Evolutionary conservation across 2,888 invertebrate genomes (phyloP).

Genomic region (Clitarchus hookeri): DNA sequence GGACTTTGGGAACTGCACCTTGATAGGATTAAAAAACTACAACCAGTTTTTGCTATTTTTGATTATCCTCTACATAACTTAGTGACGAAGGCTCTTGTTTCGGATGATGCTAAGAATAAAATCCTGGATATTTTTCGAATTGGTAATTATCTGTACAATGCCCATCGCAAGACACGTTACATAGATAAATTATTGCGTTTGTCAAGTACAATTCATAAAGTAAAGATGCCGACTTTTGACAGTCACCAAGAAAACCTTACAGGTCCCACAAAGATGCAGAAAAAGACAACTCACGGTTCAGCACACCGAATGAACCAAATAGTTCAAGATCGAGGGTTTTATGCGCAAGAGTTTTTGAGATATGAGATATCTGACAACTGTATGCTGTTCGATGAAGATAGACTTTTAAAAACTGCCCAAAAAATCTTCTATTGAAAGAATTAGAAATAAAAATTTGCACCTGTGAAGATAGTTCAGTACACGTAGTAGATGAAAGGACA

Average conservation of each 20-base stretch:
- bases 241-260: neutral
- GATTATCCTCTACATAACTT: constrained; percentile 10
- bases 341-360: no score
- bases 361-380: neutral
- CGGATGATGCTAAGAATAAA: constrained; percentile 5
- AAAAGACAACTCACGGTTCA: neutral
- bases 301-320: neutral
- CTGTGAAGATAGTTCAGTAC: neutral
- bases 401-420: neutral
- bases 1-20: constrained; percentile 15
- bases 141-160: neutral
- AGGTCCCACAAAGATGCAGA: neutral
- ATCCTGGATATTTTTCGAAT: neutral
- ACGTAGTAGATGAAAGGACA: neutral
- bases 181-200: constrained; percentile 3
- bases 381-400: neutral
- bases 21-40: neutral
- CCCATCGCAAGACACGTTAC: neutral
- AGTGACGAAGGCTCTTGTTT: no score
- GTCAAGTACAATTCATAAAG: constrained; percentile 4
- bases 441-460: neutral
- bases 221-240: no score
- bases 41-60: neutral
- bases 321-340: constrained; percentile 10
- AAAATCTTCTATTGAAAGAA: neutral